Evolutionary conservation across 2,113 vertebrate genomes (phyloP), one percentile per base, ranked within the genome.

Genomic region (Petroica traversi): DNA sequence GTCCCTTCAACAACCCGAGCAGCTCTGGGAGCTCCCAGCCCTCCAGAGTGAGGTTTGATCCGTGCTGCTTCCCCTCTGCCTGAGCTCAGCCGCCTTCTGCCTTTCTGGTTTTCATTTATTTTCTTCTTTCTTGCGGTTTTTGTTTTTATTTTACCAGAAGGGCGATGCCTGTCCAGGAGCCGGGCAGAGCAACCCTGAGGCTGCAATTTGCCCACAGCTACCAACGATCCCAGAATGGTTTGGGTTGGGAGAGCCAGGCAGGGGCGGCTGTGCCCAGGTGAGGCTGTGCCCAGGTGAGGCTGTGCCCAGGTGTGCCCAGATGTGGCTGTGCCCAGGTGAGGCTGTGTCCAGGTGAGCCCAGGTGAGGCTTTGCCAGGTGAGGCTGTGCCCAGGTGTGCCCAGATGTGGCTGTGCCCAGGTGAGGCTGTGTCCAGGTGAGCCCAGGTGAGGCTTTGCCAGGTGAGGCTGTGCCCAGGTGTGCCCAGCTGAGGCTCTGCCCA

Each of bases 1-100:
- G 0, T n/a, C 54, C 34, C 81, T n/a, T 17, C 82, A 28, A 2
- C 16, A 6, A 5, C 2, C 63, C 1, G 0, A 36, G 76, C 34
- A 36, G 52, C 57, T 80, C 57, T 43, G 57, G 29, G 20, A 5
- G 29, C 74, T 75, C 52, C 48, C 64, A 46, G 52, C 15, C 33
- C 61, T 85, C 55, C 5, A 1, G 57, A 67, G 75, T 0, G 4
- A 38, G 86, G 14, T 46, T 26, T n/a, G 57, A n/a, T 38, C n/a
- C 0, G 1, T n/a, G 78, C 74, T 77, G 59, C 46, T 84, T 25
- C n/a, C 76, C n/a, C 24, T 0, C 58, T 51, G 0, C 11, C 91
- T 28, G 31, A 57, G 15, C 36, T 57, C 15, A 2, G 41, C 46
- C 45, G 38, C 0, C 0, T 31, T 81, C 43, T 64, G 36, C 52